Evolutionary conservation across 1,140 invertebrate species (phyloP), one percentile per base, ranked within the genome.

Genomic region (Papilio polyxenes): DNA sequence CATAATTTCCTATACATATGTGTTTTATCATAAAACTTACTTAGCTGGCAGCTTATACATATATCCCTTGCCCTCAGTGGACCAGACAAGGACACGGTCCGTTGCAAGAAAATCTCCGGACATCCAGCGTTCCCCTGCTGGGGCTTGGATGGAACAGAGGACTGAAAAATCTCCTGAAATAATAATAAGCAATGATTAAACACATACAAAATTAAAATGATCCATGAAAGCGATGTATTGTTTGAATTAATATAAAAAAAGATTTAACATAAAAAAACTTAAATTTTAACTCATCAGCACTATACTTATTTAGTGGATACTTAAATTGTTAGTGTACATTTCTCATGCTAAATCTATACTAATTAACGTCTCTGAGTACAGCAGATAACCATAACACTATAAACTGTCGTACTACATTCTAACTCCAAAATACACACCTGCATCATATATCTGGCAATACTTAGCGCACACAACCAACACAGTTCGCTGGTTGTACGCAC

Each of bases 381-480:
- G 40, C 49, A 49, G 48, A 2, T 51, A 51, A 51, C 49, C 9
- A 51, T 51, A 9, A 51, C 49, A 51, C 2, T 6, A 11, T 51
- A 11, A 51, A 51, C 7, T 51, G 10, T 11, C 8, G 0, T 62
- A 62, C 2, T 20, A n/a, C 17, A 62, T 62, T 9, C 7, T 7
- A 8, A 20, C n/a, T 23, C 59, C n/a, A 80, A 72, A 79, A 59
- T 1, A 84, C 87, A 86, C 37, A 96, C 95, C 96, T 23, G 96
- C 96, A 89, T 96, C 96, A 86, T 96, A 96, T 92, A 99, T 99
- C 96, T 99, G 99, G 97, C 99, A 99, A 95, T 98, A 98, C 89
- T 98, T 99, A 1, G 98, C 97, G 91, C 98, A 99, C 0, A 99
- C 98, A 62, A 99, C 98, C 1, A 99, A 95, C 40, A 99, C 98